phyloP scores from a whole-genome alignment of 2,113 vertebrate genomes.

The Chionomys nivalis region DNA sequence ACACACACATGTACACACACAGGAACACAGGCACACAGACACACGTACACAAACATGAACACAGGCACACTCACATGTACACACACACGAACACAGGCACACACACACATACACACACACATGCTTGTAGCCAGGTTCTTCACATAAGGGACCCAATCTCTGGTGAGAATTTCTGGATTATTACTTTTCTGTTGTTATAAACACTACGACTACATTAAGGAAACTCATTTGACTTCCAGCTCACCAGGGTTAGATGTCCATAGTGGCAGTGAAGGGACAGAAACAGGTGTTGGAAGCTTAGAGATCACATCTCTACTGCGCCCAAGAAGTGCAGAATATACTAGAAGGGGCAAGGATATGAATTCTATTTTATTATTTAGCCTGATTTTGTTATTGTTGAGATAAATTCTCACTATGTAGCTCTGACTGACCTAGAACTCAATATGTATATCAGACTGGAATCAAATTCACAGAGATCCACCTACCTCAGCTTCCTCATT shows the following conservation, averaged over 20 bases:
- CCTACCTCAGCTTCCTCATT: neutral
- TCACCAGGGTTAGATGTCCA: neutral
- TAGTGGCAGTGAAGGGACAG: neutral
- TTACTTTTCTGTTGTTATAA: neutral
- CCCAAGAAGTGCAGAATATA: neutral
- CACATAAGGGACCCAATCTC: neutral
- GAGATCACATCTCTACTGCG: neutral
- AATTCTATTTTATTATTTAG: neutral
- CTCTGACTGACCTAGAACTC: no score
- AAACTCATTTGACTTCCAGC: neutral
- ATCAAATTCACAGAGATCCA: neutral
- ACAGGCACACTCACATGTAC: no score
- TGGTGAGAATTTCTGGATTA: neutral
- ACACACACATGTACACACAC: no score
- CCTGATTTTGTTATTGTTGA: no score
- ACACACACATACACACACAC: no score
- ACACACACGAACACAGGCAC: no score
- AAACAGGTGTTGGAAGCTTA: neutral
- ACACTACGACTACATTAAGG: neutral
- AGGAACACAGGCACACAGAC: accelerated
- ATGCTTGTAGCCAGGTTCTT: neutral
- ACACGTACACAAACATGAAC: no score
- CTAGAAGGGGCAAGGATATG: neutral
- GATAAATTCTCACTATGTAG: no score
- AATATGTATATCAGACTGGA: no score